Base-by-base conservation (phyloP, 2,888 invertebrate species). In the Dolichomitus sp. region DNA sequence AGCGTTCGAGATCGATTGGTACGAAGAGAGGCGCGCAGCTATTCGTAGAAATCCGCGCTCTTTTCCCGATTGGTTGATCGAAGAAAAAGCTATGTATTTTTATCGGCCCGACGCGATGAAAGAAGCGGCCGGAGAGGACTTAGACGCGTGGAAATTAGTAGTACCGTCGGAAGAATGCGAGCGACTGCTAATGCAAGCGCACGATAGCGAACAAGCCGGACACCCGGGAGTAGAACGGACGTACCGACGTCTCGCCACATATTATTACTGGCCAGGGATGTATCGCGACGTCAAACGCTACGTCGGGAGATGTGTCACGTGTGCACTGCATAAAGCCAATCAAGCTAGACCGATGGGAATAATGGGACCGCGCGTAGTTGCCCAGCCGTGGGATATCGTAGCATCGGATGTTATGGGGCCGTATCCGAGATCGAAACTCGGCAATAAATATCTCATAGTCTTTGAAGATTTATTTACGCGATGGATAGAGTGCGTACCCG, bases 261-360 rank as follows among this genome's bases (percentile, higher is more conserved):
- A 7, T 14, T 88, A 87, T 23, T 88, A 84, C 37, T 89, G 88
- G 87, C 87, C 86, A 0, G 76, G 81, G 42, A 40, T 23, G 23
- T 23, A 23, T 23, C 23, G 23, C 23, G 23, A 23, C 2, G 23
- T 23, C 23, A 23, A 23, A 9, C 37, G 50, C 0, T 88, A 84
- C 63, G 87, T 89, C 0, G 37, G 74, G 2, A 63, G 14, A 0
- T 89, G 89, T 59, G 37, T 52, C 0, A 65, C 75, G 0, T 91
- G 90, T 72, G 76, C 86, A 11, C 37, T 63, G n/a, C 37, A 68
- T 0, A 90, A 90, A 75, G 80, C 85, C 0, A 81, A 23, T 23
- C 23, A 23, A 23, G 23, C 23, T 23, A 23, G 23, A 23, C 23
- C 23, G 23, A 23, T 23, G n/a, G 87, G 88, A 1, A 33, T 78